These are phyloP conservation scores for Pristionchus entomophagus DNA, from an alignment of 2,888 invertebrate genomes.

Conservation along the genomic window DNA sequence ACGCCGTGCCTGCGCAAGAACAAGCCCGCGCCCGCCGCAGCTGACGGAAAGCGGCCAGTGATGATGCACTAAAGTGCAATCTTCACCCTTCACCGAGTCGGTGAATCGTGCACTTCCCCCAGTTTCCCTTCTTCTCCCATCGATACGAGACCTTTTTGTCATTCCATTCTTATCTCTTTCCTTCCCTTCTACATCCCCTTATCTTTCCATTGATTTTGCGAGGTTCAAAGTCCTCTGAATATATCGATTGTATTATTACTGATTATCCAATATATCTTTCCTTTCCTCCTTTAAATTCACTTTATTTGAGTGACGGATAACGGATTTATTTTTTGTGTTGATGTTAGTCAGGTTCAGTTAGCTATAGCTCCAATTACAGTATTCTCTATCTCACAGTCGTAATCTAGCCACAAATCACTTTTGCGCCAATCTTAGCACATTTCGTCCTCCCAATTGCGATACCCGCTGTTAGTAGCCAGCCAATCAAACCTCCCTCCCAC, in stretches of 20 bases:
- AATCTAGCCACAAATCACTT: conserved; percentile 20
- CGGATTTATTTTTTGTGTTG: not conserved
- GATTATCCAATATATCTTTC: not conserved
- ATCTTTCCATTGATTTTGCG: conserved; percentile 1
- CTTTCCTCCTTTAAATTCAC: conserved; percentile 5
- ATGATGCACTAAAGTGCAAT: conserved; percentile 30
- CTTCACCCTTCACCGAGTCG: not conserved
- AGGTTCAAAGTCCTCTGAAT: not conserved
- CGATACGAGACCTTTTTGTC: conserved; percentile 32
- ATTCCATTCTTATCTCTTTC: not conserved
- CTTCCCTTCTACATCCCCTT: not conserved
- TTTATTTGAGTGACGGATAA: conserved; percentile 33
- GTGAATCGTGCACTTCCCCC: not conserved
- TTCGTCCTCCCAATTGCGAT: not conserved
- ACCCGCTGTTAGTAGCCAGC: not conserved
- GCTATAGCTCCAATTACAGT: not conserved
- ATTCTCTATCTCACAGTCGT: conserved; percentile 6
- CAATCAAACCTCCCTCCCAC: conserved; percentile 7
- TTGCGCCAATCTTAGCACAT: conserved; percentile 23
- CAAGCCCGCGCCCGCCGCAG: not conserved
- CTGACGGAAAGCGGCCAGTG: conserved; percentile 23
- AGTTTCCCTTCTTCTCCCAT: not conserved
- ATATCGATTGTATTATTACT: conserved; percentile 28
- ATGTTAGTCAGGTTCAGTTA: not conserved
- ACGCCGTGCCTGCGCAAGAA: conserved; percentile 64